Percentiles rank a stretch among this genome's conserved stretches.
Evolutionary conservation across 2,797 vertebrate species (phyloP).

Genomic region (Girardinus metallicus): DNA sequence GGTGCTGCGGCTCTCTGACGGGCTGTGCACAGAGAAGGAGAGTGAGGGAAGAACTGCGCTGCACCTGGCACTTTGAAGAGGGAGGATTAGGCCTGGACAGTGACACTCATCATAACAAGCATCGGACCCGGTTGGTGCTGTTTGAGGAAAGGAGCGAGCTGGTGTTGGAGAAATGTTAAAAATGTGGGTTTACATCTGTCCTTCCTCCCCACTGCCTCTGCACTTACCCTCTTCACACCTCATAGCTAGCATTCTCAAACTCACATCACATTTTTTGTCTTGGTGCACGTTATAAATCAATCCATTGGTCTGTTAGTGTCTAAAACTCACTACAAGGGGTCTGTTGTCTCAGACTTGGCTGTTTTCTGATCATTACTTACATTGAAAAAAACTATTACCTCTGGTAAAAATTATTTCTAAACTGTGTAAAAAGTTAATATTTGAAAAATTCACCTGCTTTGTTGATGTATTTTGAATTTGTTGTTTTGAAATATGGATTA

Average conservation of each 20-base stretch:
- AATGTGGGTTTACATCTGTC: slow-evolving; percentile 31
- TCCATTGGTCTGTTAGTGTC: background rate
- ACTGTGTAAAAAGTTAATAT: background rate
- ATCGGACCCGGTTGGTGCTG: slow-evolving; percentile 88
- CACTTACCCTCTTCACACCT: slow-evolving; percentile 13
- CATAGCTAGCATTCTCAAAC: background rate
- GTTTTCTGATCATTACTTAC: background rate
- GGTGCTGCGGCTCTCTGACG: slow-evolving; percentile 85
- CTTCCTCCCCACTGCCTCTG: slow-evolving; percentile 32
- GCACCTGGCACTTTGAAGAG: slow-evolving; percentile 88
- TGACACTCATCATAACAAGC: slow-evolving; percentile 93
- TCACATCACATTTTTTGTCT: background rate
- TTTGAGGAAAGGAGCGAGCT: slow-evolving; percentile 74
- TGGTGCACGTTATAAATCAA: background rate
- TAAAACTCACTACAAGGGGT: background rate
- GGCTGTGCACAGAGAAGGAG: slow-evolving; percentile 86
- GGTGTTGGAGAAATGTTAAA: slow-evolving; percentile 22
- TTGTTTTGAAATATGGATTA: background rate
- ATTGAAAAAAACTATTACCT: background rate
- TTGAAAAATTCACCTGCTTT: background rate
- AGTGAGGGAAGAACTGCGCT: slow-evolving; percentile 83
- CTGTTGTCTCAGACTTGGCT: background rate
- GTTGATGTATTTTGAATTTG: background rate
- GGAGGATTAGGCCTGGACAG: slow-evolving; percentile 84
- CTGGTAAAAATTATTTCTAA: background rate